Base-by-base conservation (phyloP, 1,140 invertebrate genomes). In the Nephotettix cincticeps region DNA sequence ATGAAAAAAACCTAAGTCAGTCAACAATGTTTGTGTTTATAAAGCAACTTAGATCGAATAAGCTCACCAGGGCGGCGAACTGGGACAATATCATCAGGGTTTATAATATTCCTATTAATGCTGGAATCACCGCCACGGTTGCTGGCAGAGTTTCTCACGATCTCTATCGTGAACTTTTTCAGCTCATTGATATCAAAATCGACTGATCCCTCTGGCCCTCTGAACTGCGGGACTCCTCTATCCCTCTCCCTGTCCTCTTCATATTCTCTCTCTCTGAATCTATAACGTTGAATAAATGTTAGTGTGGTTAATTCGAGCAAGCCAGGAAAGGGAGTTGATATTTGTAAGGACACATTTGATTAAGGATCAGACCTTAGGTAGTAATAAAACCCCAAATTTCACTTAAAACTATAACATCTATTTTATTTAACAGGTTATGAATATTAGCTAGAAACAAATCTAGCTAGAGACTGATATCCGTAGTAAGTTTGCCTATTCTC, bases 41-140 rank as follows among this genome's bases (percentile, higher is more conserved):
- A 3, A 29, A 61, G 23, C 9, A 61, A 61, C 11, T 27, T 25
- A 21, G 13, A 14, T 25, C 21, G 27, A 25, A 43, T 30, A 11
- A 45, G 61, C 64, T 67, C 40, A 67, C 64, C 64, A 67, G 64
- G 32, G 21, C 64, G 64, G 32, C 64, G 64, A 43, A 67, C 64
- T 14, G 40, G 32, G 19, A 23, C 40, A 4, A 67, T 67, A 17
- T 67, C 40, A 6, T 67, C 64, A 13, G 64, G 64, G 45, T 67
- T 67, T 67, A 25, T 67, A 32, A 67, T 67, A 43, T 9, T 43
- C 19, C 64, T 43, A 40, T 43, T 67, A 32, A 64, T 64, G 23
- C 4, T 30, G 19, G 32, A 4, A 19, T 43, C 32, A 13, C 28
- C 40, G 45, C 28, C 40, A 67, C 25, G 30, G 1, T 25, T 43